Conservation (phyloP, 2,888 invertebrate genomes). For the Apoda limacodes region DNA sequence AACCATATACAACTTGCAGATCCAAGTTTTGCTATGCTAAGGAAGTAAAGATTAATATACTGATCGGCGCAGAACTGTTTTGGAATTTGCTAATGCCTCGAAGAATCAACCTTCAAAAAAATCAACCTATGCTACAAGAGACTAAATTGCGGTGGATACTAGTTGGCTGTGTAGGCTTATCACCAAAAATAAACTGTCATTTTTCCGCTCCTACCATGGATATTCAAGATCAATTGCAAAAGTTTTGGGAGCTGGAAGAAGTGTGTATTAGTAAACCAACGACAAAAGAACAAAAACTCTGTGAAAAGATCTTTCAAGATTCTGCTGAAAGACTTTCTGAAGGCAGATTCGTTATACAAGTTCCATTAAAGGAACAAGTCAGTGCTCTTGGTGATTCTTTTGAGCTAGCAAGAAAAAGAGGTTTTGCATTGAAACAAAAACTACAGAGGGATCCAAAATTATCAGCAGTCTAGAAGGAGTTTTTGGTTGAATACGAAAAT, state of each 20-base stretch:
- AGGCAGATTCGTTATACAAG: conserved; percentile 20
- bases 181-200: too few relatives aligned
- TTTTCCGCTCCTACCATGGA: conserved; percentile 4
- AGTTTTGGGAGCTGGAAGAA: conserved; percentile 23
- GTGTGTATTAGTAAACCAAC: too few relatives aligned
- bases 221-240: conserved; percentile 8
- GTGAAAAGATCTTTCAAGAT: conserved; percentile 17
- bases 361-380: too few relatives aligned
- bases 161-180: too few relatives aligned
- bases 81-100: conserved; percentile 6
- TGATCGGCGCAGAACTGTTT: too few relatives aligned
- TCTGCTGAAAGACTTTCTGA: conserved; percentile 15
- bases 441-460: conserved; percentile 16
- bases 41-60: conserved; percentile 2
- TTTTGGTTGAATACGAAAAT: conserved; percentile 13
- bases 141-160: too few relatives aligned
- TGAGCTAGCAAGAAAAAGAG: conserved; percentile 20
- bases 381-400: too few relatives aligned
- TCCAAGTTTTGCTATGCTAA: neutral
- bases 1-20: conserved; percentile 3
- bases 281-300: too few relatives aligned
- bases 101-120: conserved; percentile 11
- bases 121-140: conserved; percentile 9
- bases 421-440: conserved; percentile 18
- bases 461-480: conserved; percentile 14